Evolutionary conservation across 2,113 vertebrate genomes (phyloP), one percentile per base, ranked within the genome.

Genomic region (Oryctolagus cuniculus): DNA sequence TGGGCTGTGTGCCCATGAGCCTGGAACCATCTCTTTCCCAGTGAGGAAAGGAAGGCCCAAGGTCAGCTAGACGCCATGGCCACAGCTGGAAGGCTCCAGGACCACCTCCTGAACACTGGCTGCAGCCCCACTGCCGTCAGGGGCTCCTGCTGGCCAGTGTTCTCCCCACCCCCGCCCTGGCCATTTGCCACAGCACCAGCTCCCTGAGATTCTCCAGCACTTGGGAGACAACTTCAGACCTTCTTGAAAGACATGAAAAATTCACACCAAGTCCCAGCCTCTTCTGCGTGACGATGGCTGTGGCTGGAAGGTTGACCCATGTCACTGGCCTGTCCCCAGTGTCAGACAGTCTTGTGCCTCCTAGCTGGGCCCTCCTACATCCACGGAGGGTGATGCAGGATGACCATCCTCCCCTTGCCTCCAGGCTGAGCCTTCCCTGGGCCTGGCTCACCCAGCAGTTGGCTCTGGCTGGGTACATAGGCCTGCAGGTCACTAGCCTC

Each of bases 21-120:
- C 58, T 0, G 0, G 19, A 1, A 1, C 55, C 67, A 22, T 77
- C 6, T 2, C 7, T 66, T 38, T 31, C 80, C n/a, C 25, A 36
- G 0, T 1, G n/a, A 31, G 34, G 51, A 61, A 27, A 22, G 36
- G 2, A 8, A 5, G 51, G 38, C 12, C 38, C 55, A 19, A 58
- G 55, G 55, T 58, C 55, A 58, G 55, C 55, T 58, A 58, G 55
- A 58, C 12, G 55, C 55, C 55, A 5, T 58, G 55, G 55, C 55
- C 55, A 58, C 55, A 15, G 55, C 55, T 10, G 19, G 55, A 58
- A 58, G 55, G 55, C 55, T 16, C 24, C 10, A 1, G 10, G 34
- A 75, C 4, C 11, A 21, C 31, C 3, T 22, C n/a, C 58, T 15
- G 63, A 73, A 17, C 7, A 2, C 44, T 24, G 34, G 19, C 22